Evolutionary conservation across 1,140 invertebrate species (phyloP).

Genomic region (Nephila pilipes): DNA sequence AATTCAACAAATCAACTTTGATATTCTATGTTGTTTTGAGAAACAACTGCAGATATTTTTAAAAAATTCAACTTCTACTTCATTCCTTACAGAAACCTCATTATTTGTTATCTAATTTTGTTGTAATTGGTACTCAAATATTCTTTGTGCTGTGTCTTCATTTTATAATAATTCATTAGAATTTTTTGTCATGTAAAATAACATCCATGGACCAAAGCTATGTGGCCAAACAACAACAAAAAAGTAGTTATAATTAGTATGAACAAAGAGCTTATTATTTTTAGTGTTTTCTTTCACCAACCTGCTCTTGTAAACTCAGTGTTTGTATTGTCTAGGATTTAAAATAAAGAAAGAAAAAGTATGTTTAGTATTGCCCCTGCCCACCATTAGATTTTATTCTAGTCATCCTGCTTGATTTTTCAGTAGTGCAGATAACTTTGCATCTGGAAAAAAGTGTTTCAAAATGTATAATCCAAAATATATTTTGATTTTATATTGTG

Average conservation of each 20-base stretch:
- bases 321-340: background rate
- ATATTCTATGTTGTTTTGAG: too few relatives aligned
- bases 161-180: conserved; percentile 2
- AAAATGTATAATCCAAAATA: background rate
- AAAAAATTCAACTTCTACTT: background rate
- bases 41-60: too few relatives aligned
- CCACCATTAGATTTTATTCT: conserved; percentile 35
- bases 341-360: background rate
- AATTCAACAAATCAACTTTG: too few relatives aligned
- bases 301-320: background rate
- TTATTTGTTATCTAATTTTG: background rate
- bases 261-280: conserved; percentile 37
- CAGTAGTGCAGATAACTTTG: background rate
- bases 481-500: background rate
- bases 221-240: conserved; percentile 13
- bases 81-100: background rate
- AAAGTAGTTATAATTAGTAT: conserved; percentile 6
- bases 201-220: conserved; percentile 34
- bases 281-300: conserved; percentile 20
- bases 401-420: conserved; percentile 16
- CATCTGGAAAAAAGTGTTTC: background rate
- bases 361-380: conserved; percentile 10
- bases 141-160: background rate
- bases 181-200: conserved; percentile 25
- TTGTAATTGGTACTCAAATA: background rate